Evolutionary conservation across 2,797 vertebrate genomes (phyloP).

Genomic region (Phalloptychus januarius): DNA sequence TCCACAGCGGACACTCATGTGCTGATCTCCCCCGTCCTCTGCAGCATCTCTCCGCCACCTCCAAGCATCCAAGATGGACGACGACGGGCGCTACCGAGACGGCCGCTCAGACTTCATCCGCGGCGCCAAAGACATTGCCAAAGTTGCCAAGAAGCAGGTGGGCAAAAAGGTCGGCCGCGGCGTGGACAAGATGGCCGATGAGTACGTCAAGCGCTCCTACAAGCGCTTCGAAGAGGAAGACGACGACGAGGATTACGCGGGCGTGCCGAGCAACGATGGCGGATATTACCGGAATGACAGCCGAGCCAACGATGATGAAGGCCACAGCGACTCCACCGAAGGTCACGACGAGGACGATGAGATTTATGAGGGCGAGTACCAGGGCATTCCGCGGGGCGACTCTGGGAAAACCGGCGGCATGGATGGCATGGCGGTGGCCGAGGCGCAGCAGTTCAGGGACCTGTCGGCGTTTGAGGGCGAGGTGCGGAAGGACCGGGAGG

Average conservation of each 20-base stretch:
- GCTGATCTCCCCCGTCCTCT: slow-evolving; percentile 63
- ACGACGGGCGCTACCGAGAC: slow-evolving; percentile 89
- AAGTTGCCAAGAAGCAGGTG: slow-evolving; percentile 93
- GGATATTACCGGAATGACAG: slow-evolving; percentile 85
- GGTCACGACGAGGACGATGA: slow-evolving; percentile 97
- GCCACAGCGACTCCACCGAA: slow-evolving; percentile 95
- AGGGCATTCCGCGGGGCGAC: slow-evolving; percentile 92
- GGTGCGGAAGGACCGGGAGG: slow-evolving; percentile 90
- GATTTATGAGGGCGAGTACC: slow-evolving; percentile 98
- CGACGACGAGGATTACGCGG: slow-evolving; percentile 87
- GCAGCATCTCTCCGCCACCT: slow-evolving; percentile 45
- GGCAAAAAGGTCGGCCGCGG: slow-evolving; percentile 91
- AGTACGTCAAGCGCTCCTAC: slow-evolving; percentile 94
- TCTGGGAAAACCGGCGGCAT: slow-evolving; percentile 81
- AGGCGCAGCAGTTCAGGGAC: slow-evolving; percentile 84
- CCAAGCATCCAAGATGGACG: slow-evolving; percentile 84
- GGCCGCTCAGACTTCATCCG: slow-evolving; percentile 91
- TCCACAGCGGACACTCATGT: slow-evolving; percentile 62
- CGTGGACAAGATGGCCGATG: slow-evolving; percentile 89
- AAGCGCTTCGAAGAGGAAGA: slow-evolving; percentile 95
- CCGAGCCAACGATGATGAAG: slow-evolving; percentile 87
- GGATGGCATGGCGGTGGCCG: slow-evolving; percentile 48
- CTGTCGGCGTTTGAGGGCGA: slow-evolving; percentile 84
- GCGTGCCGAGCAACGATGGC: slow-evolving; percentile 65
- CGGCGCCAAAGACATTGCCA: slow-evolving; percentile 96